A percentile compares a stretch with the other conserved stretches of the same genome.
phyloP scores from a whole-genome alignment of 2,113 vertebrate genomes.

The Rutilus rutilus region DNA sequence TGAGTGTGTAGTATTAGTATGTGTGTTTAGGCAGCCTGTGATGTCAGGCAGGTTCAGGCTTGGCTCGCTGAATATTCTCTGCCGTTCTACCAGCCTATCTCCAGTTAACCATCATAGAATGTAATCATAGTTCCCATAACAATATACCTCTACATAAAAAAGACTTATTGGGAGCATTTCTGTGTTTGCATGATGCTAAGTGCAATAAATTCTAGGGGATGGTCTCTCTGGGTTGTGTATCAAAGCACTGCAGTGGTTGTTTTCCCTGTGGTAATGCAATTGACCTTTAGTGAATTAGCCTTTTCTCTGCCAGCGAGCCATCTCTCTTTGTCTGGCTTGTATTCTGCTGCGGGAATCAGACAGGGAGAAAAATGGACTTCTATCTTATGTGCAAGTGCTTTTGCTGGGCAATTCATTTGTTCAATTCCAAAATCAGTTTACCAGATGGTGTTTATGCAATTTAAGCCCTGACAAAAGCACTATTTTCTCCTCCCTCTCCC shows the following conservation, averaged over 20 bases:
- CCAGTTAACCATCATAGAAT: constrained; percentile 51
- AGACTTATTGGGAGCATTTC: constrained; percentile 59
- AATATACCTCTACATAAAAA: constrained; percentile 64
- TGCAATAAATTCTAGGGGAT: constrained; percentile 60
- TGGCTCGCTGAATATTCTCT: constrained; percentile 54
- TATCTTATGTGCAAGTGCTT: constrained; percentile 53
- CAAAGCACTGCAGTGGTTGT: constrained; percentile 60
- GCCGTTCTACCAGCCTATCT: constrained; percentile 64
- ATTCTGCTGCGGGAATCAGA: constrained; percentile 49
- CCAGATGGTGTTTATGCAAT: constrained; percentile 73
- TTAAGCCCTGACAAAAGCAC: constrained; percentile 65
- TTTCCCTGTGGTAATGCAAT: constrained; percentile 64
- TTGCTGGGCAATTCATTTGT: constrained; percentile 62
- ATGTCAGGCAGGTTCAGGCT: constrained; percentile 49
- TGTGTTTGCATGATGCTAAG: constrained; percentile 62
- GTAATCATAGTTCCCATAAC: constrained; percentile 58
- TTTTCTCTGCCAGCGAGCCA: constrained; percentile 56
- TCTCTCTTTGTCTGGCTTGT: constrained; percentile 62
- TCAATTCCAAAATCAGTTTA: constrained; percentile 64
- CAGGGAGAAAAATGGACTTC: constrained; percentile 56
- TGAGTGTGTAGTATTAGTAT: constrained; percentile 25
- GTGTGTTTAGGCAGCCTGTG: constrained; percentile 31
- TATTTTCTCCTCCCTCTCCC: constrained; percentile 29
- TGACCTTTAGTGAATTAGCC: constrained; percentile 72
- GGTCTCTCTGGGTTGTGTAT: constrained; percentile 58